These are phyloP conservation scores for Centropristis striata DNA, from an alignment of 2,113 vertebrate species.

Conservation along the genomic window DNA sequence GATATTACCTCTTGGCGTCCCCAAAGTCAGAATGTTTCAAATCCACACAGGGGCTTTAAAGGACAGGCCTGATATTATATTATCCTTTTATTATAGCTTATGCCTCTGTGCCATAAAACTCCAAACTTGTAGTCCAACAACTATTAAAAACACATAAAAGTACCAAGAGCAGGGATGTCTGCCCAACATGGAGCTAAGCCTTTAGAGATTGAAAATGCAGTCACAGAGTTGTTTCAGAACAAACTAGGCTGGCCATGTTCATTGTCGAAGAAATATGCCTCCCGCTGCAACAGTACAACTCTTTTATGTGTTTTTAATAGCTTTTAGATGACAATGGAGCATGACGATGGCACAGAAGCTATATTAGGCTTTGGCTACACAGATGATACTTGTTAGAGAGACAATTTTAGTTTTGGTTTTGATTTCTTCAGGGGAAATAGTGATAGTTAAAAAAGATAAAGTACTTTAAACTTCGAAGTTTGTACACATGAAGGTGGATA, in stretches of 20 bases:
- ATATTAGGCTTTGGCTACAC: background rate
- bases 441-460: conserved; percentile 3
- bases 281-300: conserved; percentile 16
- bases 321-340: conserved; percentile 28
- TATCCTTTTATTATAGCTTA: conserved; percentile 43
- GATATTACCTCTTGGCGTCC: background rate
- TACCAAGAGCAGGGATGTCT: conserved; percentile 11
- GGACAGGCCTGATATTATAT: conserved; percentile 25
- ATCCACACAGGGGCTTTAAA: conserved; percentile 34
- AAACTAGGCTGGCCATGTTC: conserved; percentile 26
- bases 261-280: conserved; percentile 38
- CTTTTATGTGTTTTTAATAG: conserved; percentile 47
- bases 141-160: conserved; percentile 59
- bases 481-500: background rate
- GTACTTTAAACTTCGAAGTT: background rate
- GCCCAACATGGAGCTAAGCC: conserved; percentile 25
- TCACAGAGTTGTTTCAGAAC: conserved; percentile 28
- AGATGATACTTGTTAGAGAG: conserved; percentile 1
- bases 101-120: conserved; percentile 38
- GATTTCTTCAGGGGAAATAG: background rate
- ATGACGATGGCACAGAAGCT: conserved; percentile 10
- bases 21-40: conserved; percentile 27
- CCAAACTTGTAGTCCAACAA: conserved; percentile 37
- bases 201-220: conserved; percentile 36
- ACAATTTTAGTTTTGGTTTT: background rate